Base-by-base conservation (phyloP, 2,797 vertebrate genomes). In the Urocyon cinereoargenteus region DNA sequence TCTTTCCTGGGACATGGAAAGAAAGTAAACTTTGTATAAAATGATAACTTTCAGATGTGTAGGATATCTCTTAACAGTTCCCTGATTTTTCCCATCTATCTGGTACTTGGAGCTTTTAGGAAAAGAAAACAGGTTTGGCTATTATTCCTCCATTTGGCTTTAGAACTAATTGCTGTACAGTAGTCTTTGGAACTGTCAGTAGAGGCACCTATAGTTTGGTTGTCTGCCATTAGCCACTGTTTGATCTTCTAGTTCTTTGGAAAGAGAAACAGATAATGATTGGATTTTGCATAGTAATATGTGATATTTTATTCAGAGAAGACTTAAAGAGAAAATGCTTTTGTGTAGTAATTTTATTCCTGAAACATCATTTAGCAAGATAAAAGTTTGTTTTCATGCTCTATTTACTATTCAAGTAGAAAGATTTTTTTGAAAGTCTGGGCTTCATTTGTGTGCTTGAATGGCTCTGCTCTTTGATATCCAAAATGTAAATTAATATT, bases 161-260 rank as follows among this genome's bases (percentile, higher is more conserved):
- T 97, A 85, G 88, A 98, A 97, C 96, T 95, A 95, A 97, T 97
- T 96, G 98, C 94, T 62, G 95, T 28, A 15, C 21, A 89, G 40
- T 93, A 61, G 86, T 96, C 98, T 98, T 98, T 98, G 84, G 96
- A 98, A 97, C 98, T 98, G 98, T 99, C 98, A 97, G 94, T 98
- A 98, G 98, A 98, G 98, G 98, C 87, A 98, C 97, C 96, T 98
- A 97, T 98, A 98, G 98, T 97, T 97, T 98, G 53, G 97, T 98
- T 98, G 98, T 99, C 98, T 99, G 98, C 98, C 98, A 98, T 99
- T 98, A 98, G 97, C 98, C 98, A 97, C 99, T 98, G 98, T 98
- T 98, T 99, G 98, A 98, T 98, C 95, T 68, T 98, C 66, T 53
- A 18, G 77, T 95, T 19, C 49, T 97, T 97, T 96, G 96, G 95